Evolutionary conservation across 2,888 invertebrate species (phyloP).

Genomic region (Leptothorax acervorum): DNA sequence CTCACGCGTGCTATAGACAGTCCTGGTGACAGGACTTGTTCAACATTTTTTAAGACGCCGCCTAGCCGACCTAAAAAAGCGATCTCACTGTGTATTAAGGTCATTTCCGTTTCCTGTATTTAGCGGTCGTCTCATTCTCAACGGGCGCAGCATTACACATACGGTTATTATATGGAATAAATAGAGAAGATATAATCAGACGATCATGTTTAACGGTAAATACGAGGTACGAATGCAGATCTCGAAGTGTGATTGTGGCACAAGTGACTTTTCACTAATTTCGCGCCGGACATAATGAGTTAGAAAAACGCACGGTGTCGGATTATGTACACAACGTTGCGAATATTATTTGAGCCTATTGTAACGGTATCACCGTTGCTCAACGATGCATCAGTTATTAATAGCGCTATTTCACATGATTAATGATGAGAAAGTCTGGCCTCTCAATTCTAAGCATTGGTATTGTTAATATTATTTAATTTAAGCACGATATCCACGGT

Average conservation of each 20-base stretch:
- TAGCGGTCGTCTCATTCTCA: slow-evolving; percentile 12
- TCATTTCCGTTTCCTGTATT: slow-evolving; percentile 15
- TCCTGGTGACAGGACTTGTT: slow-evolving; percentile 10
- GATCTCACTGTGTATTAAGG: slow-evolving; percentile 21
- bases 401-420: slow-evolving; percentile 18
- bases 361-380: slow-evolving; percentile 31
- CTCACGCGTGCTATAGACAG: neutral
- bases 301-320: neutral
- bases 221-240: neutral
- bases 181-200: slow-evolving; percentile 13
- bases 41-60: neutral
- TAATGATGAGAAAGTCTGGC: slow-evolving; percentile 18
- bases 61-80: slow-evolving; percentile 18
- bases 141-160: neutral
- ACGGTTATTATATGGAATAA: slow-evolving; percentile 22
- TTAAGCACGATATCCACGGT: neutral
- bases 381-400: slow-evolving; percentile 41
- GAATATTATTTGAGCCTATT: slow-evolving; percentile 16
- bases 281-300: slow-evolving; percentile 24
- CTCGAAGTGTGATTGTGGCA: neutral
- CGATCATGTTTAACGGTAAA: slow-evolving; percentile 23
- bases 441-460: slow-evolving; percentile 9
- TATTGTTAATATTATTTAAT: slow-evolving; percentile 31
- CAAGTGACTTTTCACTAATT: slow-evolving; percentile 25
- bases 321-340: slow-evolving; percentile 1